Evolutionary conservation across 2,888 invertebrate species (phyloP).

Genomic region (Parochlus steinenii): DNA sequence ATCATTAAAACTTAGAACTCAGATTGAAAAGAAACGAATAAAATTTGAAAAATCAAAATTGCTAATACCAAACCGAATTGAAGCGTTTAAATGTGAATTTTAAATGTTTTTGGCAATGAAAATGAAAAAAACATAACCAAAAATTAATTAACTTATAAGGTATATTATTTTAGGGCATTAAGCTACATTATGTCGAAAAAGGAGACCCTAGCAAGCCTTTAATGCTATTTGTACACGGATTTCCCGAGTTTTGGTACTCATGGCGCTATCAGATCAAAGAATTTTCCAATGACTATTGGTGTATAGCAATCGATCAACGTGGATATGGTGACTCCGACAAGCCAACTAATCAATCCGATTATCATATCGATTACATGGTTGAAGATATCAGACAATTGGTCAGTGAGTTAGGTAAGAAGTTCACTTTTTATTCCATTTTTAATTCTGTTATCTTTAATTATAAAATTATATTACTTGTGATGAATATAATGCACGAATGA

Average conservation of each 20-base stretch:
- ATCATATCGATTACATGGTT: slow-evolving; percentile 35
- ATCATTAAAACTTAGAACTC: no score
- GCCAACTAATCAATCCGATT: slow-evolving; percentile 34
- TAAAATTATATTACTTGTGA: no score
- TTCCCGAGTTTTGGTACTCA: slow-evolving; percentile 63
- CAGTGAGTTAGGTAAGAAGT: slow-evolving; percentile 30
- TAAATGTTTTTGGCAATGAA: no score
- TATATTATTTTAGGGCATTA: slow-evolving; percentile 35
- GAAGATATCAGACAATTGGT: slow-evolving; percentile 44
- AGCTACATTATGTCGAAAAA: slow-evolving; percentile 49
- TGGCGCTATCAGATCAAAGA: slow-evolving; percentile 53
- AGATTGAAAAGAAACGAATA: no score
- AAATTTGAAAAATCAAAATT: no score
- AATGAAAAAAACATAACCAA: neutral
- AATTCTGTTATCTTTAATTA: slow-evolving; percentile 1
- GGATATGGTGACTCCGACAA: slow-evolving; percentile 55
- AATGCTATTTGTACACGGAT: slow-evolving; percentile 56
- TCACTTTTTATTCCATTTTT: neutral
- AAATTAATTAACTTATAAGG: slow-evolving; percentile 10
- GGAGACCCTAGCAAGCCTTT: slow-evolving; percentile 45
- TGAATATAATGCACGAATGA: no score
- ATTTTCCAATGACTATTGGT: slow-evolving; percentile 45
- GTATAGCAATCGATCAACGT: slow-evolving; percentile 49
- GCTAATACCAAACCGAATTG: no score
- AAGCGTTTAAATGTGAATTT: no score